Evolutionary conservation across 1,140 invertebrate genomes (phyloP).

Genomic region (Leucophenga varia): DNA sequence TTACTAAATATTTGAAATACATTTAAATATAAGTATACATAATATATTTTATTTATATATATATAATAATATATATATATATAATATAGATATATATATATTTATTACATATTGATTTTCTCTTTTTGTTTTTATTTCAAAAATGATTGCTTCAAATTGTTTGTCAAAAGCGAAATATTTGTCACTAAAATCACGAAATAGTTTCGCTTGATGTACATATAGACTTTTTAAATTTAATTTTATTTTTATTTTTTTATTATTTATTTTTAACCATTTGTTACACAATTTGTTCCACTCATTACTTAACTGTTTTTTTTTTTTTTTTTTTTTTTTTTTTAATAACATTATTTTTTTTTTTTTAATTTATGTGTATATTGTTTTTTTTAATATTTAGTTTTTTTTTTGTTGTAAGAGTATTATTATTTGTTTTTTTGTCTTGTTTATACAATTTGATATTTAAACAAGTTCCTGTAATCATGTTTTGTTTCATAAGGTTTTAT

Average conservation of each 20-base stretch:
- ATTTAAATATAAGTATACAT: slow-evolving; percentile 52
- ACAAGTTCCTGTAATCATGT: slow-evolving; percentile 54
- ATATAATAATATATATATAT: slow-evolving; percentile 45
- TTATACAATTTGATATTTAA: slow-evolving; percentile 30
- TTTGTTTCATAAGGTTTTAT: slow-evolving; percentile 46
- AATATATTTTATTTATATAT: slow-evolving; percentile 50
- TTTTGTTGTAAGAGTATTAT: slow-evolving; percentile 5
- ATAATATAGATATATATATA: slow-evolving; percentile 36
- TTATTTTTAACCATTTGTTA: no score
- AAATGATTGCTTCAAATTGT: slow-evolving; percentile 56
- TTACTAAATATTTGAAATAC: slow-evolving; percentile 56
- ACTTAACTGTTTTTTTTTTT: not conserved
- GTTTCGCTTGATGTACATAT: slow-evolving; percentile 31
- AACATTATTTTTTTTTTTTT: slow-evolving; percentile 18
- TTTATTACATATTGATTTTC: slow-evolving; percentile 22
- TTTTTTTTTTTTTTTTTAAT: slow-evolving; percentile 14
- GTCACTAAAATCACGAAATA: slow-evolving; percentile 55
- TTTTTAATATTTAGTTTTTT: slow-evolving; percentile 18
- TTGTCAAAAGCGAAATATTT: slow-evolving; percentile 56
- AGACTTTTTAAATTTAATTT: no score
- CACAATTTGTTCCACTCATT: not conserved
- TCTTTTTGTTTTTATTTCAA: slow-evolving; percentile 35
- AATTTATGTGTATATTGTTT: slow-evolving; percentile 34
- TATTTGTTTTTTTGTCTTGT: slow-evolving; percentile 24
- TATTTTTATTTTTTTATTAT: no score